Percentiles rank a stretch among this genome's conserved stretches.
These are phyloP conservation scores for Pimephales promelas DNA, from an alignment of 2,113 vertebrate species.

Conservation along the genomic window DNA sequence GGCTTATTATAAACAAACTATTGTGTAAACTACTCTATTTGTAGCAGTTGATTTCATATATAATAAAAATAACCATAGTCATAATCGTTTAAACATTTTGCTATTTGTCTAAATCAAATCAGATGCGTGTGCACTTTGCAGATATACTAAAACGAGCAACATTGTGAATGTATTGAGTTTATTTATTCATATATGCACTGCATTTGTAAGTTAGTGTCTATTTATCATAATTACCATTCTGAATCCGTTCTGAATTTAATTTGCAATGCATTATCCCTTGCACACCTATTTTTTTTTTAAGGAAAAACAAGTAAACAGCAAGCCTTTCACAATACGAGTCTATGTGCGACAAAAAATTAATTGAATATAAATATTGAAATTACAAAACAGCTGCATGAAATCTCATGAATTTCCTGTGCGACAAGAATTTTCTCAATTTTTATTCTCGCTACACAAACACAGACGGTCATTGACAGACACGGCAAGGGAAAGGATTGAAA, in stretches of 20 bases:
- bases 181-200: neutral
- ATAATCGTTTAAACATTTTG: neutral
- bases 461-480: constrained; percentile 4
- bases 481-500: neutral
- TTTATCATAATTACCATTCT: neutral
- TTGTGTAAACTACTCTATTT: neutral
- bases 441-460: constrained; percentile 32
- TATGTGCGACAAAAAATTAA: no score
- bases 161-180: neutral
- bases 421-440: neutral
- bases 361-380: neutral
- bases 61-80: neutral
- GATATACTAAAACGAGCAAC: neutral
- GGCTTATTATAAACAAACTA: neutral
- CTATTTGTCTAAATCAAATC: neutral
- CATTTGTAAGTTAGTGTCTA: neutral
- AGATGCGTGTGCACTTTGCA: neutral
- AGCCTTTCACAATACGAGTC: neutral
- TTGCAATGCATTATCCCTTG: neutral
- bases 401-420: no score
- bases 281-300: neutral
- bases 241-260: neutral
- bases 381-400: neutral
- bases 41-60: neutral
- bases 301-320: neutral